phyloP scores from a whole-genome alignment of 2,888 invertebrate genomes.

The Timema podura region DNA sequence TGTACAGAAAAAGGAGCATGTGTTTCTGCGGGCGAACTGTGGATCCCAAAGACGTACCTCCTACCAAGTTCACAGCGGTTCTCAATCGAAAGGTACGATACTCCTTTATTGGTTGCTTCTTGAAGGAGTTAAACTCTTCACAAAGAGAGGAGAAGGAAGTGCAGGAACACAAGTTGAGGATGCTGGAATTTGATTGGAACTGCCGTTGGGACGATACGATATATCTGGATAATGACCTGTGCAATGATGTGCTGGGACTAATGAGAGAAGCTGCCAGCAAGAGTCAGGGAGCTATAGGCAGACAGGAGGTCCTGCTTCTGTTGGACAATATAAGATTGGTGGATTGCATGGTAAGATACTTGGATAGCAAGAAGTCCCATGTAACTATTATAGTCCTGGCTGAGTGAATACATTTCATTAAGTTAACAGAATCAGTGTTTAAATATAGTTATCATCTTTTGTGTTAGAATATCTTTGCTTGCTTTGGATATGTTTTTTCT shows the following conservation, averaged over 20 bases:
- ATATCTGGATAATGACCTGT: constrained; percentile 27
- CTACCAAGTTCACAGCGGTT: constrained; percentile 34
- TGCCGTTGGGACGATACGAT: background rate
- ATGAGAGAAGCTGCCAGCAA: constrained; percentile 37
- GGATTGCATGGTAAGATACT: constrained; percentile 39
- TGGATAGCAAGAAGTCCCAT: too few relatives aligned
- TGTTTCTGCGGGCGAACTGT: constrained; percentile 37
- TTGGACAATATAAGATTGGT: constrained; percentile 36
- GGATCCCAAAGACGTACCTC: constrained; percentile 39
- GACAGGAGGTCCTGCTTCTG: constrained; percentile 36
- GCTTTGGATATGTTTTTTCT: too few relatives aligned
- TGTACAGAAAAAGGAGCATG: background rate
- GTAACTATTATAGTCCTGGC: too few relatives aligned
- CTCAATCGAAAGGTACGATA: constrained; percentile 34
- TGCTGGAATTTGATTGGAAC: background rate
- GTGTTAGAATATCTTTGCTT: too few relatives aligned
- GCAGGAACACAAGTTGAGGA: constrained; percentile 13
- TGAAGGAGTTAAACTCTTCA: constrained; percentile 37
- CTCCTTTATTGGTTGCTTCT: constrained; percentile 40
- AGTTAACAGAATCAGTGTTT: too few relatives aligned
- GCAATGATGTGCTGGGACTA: constrained; percentile 34
- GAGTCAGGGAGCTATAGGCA: constrained; percentile 36
- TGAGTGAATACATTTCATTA: too few relatives aligned
- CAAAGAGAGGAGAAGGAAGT: constrained; percentile 36
- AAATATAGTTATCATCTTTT: too few relatives aligned